Conservation (phyloP, 2,888 invertebrate genomes). For the Lissocephala sabroskyi region DNA sequence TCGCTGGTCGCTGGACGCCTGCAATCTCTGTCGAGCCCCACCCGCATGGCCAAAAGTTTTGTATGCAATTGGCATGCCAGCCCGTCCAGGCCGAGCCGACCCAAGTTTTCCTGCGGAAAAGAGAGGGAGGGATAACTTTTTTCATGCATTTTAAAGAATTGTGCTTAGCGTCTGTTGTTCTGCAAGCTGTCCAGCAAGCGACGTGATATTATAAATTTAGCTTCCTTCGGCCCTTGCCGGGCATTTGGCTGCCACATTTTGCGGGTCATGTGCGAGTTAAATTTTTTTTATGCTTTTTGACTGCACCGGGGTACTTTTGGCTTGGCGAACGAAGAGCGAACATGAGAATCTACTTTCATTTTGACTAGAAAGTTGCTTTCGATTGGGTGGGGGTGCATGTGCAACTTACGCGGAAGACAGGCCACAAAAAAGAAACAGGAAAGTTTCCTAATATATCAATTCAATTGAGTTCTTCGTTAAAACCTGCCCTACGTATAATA, state of each 20-base stretch:
- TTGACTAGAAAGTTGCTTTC: not conserved
- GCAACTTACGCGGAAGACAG: too few species aligned
- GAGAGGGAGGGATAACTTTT: too few species aligned
- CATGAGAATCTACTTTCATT: constrained; percentile 19
- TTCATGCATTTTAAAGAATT: constrained; percentile 6
- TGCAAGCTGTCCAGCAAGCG: constrained; percentile 7
- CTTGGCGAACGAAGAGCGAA: too few species aligned
- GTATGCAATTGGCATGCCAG: constrained; percentile 6
- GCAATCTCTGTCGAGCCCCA: not conserved
- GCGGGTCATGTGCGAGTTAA: constrained; percentile 24
- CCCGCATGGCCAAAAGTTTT: not conserved
- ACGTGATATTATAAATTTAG: constrained; percentile 48
- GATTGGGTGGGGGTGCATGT: too few species aligned
- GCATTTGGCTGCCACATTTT: constrained; percentile 2
- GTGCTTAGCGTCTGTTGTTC: not conserved
- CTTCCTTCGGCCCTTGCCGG: not conserved
- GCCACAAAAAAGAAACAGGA: too few species aligned
- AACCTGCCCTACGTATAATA: too few species aligned
- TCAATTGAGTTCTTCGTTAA: too few species aligned
- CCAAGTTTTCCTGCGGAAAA: too few species aligned
- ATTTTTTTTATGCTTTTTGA: not conserved
- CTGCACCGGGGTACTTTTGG: too few species aligned
- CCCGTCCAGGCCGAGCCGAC: too few species aligned
- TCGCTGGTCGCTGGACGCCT: not conserved
- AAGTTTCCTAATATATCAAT: too few species aligned